phyloP scores from a whole-genome alignment of 2,113 vertebrate genomes.

The Clupea harengus region DNA sequence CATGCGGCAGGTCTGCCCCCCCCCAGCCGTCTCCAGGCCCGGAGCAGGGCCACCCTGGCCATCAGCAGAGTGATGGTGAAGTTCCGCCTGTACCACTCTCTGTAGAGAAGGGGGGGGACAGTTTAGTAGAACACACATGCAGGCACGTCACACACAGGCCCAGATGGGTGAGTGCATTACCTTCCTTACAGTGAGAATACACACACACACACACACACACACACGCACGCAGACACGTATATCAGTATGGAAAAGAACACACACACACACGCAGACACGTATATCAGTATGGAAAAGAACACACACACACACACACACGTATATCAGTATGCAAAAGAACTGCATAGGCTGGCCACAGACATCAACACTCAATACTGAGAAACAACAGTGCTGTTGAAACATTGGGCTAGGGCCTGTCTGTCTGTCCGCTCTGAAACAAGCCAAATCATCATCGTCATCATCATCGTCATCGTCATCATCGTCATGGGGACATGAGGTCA shows the following conservation, averaged over 20 bases:
- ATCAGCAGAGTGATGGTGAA: conserved; percentile 90
- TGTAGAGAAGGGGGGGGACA: conserved; percentile 38
- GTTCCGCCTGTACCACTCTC: conserved; percentile 91
- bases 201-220: too few species aligned
- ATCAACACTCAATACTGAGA: background rate
- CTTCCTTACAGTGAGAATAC: too few species aligned
- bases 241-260: background rate
- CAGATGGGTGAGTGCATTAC: too few species aligned
- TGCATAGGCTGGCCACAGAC: background rate
- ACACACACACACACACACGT: background rate
- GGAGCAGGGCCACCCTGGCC: conserved; percentile 78
- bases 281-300: background rate
- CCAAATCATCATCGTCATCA: too few species aligned
- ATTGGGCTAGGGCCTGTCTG: too few species aligned
- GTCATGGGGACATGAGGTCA: too few species aligned
- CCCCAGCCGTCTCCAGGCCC: conserved; percentile 41
- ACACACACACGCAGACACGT: background rate
- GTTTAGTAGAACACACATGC: background rate
- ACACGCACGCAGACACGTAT: background rate
- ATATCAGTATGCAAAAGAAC: background rate
- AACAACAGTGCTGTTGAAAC: too few species aligned
- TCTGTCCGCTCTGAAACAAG: too few species aligned
- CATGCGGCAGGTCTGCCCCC: conserved; percentile 16
- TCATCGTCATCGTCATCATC: too few species aligned
- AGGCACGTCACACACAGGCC: background rate